These are phyloP conservation scores for Salvelinus fontinalis DNA, from an alignment of 2,113 vertebrate genomes.

Conservation along the genomic window DNA sequence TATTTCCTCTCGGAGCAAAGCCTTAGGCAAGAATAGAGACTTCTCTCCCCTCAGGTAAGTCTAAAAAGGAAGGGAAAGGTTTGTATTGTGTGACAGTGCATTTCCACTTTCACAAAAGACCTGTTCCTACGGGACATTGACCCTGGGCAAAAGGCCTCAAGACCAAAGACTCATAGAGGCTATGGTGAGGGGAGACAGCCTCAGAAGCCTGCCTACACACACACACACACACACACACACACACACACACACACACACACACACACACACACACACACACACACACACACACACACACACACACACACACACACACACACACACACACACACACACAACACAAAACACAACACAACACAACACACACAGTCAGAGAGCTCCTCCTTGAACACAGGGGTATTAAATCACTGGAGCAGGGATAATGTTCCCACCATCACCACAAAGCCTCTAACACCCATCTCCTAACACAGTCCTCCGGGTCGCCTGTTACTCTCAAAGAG, in stretches of 20 bases:
- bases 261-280: too few species aligned
- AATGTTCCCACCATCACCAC: slow-evolving; percentile 72
- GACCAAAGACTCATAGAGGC: background rate
- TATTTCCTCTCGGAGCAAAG: background rate
- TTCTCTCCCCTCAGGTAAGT: background rate
- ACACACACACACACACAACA: too few species aligned
- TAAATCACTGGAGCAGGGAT: slow-evolving; percentile 60
- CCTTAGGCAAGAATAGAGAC: background rate
- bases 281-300: too few species aligned
- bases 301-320: too few species aligned
- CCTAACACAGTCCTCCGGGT: slow-evolving; percentile 54
- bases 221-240: too few species aligned
- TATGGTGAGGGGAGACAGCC: slow-evolving; percentile 24
- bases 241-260: too few species aligned
- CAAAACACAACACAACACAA: too few species aligned
- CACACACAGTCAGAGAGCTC: slow-evolving; percentile 32
- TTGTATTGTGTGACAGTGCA: too few species aligned
- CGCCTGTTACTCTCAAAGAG: slow-evolving; percentile 60
- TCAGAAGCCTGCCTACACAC: slow-evolving; percentile 25
- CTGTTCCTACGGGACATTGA: background rate
- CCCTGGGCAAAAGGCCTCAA: background rate
- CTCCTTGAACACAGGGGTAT: slow-evolving; percentile 31
- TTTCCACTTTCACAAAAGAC: background rate
- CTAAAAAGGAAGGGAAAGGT: background rate
- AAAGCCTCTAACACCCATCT: slow-evolving; percentile 68